Percentiles rank a stretch among this genome's conserved stretches.
Conservation (phyloP, 2,113 vertebrate genomes). For the Tiliqua scincoides region DNA sequence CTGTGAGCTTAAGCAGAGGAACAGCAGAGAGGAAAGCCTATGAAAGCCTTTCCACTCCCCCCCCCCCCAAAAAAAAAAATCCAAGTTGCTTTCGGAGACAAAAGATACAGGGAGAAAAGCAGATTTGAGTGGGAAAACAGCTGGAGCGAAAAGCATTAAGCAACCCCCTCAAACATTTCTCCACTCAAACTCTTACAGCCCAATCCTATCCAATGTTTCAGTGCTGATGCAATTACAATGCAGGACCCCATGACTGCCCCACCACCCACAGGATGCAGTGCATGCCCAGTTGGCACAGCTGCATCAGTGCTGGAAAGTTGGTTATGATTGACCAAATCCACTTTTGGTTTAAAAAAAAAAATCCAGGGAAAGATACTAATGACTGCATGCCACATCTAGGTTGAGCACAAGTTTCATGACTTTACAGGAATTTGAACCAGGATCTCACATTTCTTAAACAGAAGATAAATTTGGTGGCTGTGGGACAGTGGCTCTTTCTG, state of each 20-base stretch:
- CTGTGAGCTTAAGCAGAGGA: background rate
- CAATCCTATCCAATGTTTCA: no score
- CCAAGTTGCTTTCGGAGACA: background rate
- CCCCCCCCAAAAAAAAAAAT: background rate
- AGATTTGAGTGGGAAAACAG: background rate
- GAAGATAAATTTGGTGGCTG: background rate
- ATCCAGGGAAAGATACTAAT: background rate
- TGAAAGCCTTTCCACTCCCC: background rate
- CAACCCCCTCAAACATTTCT: background rate
- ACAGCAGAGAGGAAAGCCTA: background rate
- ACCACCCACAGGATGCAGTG: no score
- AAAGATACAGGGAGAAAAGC: background rate
- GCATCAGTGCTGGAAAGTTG: no score
- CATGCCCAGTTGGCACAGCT: no score
- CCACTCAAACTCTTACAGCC: background rate
- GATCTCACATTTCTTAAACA: background rate
- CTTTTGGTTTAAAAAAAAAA: background rate
- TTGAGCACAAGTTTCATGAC: no score
- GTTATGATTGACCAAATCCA: no score
- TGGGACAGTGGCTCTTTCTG: background rate
- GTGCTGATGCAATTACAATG: no score
- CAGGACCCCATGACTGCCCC: no score
- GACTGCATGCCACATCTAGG: background rate
- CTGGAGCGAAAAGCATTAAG: background rate
- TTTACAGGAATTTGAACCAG: background rate